Evolutionary conservation across 2,113 vertebrate species (phyloP).

Genomic region (Ciconia stormi): DNA sequence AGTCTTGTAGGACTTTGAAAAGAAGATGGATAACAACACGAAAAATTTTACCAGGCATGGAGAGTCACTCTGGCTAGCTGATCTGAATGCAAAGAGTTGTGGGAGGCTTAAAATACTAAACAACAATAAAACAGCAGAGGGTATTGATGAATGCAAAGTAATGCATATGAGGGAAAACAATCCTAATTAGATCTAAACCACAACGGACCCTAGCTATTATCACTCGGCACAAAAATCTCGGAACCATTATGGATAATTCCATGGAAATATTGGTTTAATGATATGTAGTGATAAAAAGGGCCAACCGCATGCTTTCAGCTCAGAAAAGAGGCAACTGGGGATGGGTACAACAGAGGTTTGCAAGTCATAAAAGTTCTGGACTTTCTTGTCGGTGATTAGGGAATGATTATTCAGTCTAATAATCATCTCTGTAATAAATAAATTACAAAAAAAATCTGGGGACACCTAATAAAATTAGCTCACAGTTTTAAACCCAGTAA

Average conservation of each 20-base stretch:
- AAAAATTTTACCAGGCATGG: neutral
- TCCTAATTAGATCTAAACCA: slow-evolving; percentile 70
- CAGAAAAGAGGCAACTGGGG: neutral
- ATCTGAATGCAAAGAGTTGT: slow-evolving; percentile 13
- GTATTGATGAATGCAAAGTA: slow-evolving; percentile 60
- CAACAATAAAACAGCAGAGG: slow-evolving; percentile 53
- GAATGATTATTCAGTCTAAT: slow-evolving; percentile 1
- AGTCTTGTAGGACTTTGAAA: neutral
- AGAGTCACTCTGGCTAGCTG: neutral
- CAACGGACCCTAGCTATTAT: slow-evolving; percentile 39
- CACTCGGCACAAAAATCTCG: slow-evolving; percentile 16
- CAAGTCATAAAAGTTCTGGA: slow-evolving; percentile 29
- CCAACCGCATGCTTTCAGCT: slow-evolving; percentile 28
- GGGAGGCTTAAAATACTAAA: slow-evolving; percentile 24
- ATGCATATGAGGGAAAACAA: slow-evolving; percentile 57
- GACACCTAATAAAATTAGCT: neutral
- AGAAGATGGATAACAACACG: neutral
- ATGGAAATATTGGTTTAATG: slow-evolving; percentile 45
- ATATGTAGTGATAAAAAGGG: slow-evolving; percentile 30
- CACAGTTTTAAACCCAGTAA: neutral
- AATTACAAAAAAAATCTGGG: neutral
- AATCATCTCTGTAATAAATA: neutral
- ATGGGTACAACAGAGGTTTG: slow-evolving; percentile 16
- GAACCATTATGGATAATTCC: slow-evolving; percentile 57
- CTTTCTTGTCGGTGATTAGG: neutral